Conservation (phyloP, 2,888 invertebrate species). For the Bombylius major region DNA sequence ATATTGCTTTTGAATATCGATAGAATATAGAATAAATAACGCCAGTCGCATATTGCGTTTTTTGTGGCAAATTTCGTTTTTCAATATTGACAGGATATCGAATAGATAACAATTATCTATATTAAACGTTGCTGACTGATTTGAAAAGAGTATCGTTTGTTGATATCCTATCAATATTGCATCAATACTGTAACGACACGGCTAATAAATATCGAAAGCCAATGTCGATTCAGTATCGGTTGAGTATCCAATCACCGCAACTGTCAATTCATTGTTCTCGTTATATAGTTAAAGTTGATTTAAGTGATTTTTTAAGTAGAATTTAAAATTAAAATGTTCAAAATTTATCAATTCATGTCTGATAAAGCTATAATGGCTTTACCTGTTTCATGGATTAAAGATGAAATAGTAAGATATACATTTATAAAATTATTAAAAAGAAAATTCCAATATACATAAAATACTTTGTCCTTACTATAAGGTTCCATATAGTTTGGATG, state of each 20-base stretch:
- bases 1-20: neutral
- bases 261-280: neutral
- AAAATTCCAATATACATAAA: neutral
- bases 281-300: neutral
- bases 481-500: neutral
- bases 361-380: neutral
- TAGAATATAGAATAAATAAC: neutral
- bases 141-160: neutral
- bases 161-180: neutral
- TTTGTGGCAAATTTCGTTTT: too few relatives aligned
- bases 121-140: neutral
- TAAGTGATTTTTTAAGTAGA: neutral
- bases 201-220: neutral
- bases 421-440: neutral
- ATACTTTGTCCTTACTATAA: neutral
- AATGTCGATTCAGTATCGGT: neutral
- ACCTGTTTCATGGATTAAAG: neutral
- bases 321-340: neutral
- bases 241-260: neutral
- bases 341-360: neutral
- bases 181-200: neutral
- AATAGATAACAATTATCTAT: neutral
- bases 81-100: neutral
- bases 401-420: neutral
- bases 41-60: neutral